Evolutionary conservation across 2,113 vertebrate species (phyloP).

Genomic region (Aegotheles bennettii): DNA sequence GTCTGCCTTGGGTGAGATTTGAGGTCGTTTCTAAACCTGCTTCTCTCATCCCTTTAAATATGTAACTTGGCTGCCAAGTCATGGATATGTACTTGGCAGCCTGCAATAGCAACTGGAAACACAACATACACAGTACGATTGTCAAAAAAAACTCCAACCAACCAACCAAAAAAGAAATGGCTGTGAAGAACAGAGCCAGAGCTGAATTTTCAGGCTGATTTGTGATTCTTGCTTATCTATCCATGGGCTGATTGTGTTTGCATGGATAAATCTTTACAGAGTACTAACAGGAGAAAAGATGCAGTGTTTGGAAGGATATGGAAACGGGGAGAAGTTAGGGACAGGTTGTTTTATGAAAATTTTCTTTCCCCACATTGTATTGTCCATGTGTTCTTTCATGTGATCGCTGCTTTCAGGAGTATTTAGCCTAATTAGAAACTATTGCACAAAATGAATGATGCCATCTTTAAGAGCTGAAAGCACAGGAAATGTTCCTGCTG

Average conservation of each 20-base stretch:
- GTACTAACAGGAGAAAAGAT: neutral
- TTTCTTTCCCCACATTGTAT: neutral
- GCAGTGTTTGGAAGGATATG: neutral
- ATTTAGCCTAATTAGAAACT: neutral
- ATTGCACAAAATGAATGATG: neutral
- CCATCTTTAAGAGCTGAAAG: neutral
- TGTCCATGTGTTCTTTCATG: neutral
- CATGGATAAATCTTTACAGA: neutral
- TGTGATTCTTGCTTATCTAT: neutral
- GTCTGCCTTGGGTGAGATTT: neutral
- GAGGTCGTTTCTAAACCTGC: constrained; percentile 10
- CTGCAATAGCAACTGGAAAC: constrained; percentile 46
- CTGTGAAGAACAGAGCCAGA: neutral
- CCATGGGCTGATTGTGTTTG: neutral
- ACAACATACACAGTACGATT: constrained; percentile 21
- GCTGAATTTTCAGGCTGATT: neutral
- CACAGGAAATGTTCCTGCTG: neutral
- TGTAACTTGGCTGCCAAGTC: constrained; percentile 54
- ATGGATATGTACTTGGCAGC: constrained; percentile 43
- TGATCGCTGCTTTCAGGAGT: neutral
- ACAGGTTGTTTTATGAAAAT: neutral
- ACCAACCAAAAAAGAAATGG: neutral
- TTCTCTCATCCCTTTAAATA: constrained; percentile 56
- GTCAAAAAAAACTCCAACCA: no score
- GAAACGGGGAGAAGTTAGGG: neutral